Evolutionary conservation across 2,113 vertebrate genomes (phyloP), one percentile per base, ranked within the genome.

Genomic region (Lagopus muta): DNA sequence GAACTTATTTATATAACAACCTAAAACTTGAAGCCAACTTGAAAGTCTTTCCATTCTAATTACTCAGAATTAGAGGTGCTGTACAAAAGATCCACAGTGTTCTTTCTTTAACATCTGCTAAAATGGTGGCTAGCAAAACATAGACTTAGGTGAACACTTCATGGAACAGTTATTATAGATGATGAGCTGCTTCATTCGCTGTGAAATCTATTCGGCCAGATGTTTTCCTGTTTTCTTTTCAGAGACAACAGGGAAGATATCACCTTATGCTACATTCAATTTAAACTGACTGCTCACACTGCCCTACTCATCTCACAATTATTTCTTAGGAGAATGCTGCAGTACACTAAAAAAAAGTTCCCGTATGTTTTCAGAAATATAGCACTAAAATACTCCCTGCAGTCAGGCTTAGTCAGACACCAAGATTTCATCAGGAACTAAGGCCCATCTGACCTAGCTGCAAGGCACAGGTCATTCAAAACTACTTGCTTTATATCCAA

Each of bases 1-100:
- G 97, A 98, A 98, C 97, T 97, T 98, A 98, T 98, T 98, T 98
- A 98, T 98, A 97, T 98, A 98, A 98, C 97, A 98, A 98, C 95
- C 96, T 97, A 96, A 97, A 98, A 96, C 96, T 97, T 97, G 97
- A 97, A 97, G 90, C 95, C 30, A 95, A 97, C 96, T 97, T 98
- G 97, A 97, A 98, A 98, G 97, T 96, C 95, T 97, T 97, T 96
- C 96, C 94, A 92, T 96, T 98, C 94, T 97, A 97, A 98, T 98
- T 97, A 98, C 92, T 95, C 95, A 77, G 96, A 95, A 95, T 60
- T 96, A 94, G 89, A 96, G 96, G 96, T 95, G 90, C 88, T 18
- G 12, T 94, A 95, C 94, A 97, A 96, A 97, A 89, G 90, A 96
- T 78, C 75, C 4, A 47, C 77, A 54, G 28, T 72, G 77, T 95